These are phyloP conservation scores for Exocentrus adspersus DNA, from an alignment of 2,888 invertebrate genomes.

Conservation along the genomic window DNA sequence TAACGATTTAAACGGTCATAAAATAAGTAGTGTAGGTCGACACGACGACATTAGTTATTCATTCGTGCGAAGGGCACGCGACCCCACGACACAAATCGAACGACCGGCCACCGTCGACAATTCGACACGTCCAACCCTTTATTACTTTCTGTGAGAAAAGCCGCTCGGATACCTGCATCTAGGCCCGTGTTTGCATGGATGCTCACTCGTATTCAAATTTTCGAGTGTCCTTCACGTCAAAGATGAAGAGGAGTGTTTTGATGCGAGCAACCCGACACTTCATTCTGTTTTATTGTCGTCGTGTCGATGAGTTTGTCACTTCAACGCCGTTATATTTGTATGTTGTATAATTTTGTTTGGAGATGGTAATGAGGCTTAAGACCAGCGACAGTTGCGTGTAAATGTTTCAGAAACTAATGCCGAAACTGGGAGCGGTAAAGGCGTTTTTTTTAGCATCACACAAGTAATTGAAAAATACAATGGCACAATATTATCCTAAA, in stretches of 20 bases:
- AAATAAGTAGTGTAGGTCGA: constrained; percentile 2
- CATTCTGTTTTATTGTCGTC: constrained; percentile 10
- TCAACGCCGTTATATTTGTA: constrained; percentile 1
- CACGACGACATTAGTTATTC: constrained; percentile 41
- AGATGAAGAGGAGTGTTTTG: constrained; percentile 31
- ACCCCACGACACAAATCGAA: constrained; percentile 40
- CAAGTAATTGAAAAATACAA: no score
- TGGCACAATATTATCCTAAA: no score
- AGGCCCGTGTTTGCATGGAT: constrained; percentile 46
- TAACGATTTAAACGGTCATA: constrained; percentile 8
- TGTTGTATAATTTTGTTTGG: constrained; percentile 16
- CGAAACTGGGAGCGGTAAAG: no score
- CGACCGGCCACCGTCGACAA: constrained; percentile 42
- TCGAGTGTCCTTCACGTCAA: constrained; percentile 49
- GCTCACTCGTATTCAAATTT: constrained; percentile 48
- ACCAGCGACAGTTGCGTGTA: not conserved
- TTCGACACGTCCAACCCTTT: constrained; percentile 50
- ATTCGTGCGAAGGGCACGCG: constrained; percentile 46
- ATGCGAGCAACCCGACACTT: constrained; percentile 42
- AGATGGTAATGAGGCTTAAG: constrained; percentile 4
- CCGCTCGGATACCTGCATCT: constrained; percentile 31
- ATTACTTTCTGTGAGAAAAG: constrained; percentile 24
- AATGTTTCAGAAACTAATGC: not conserved
- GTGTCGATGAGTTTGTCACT: constrained; percentile 23
- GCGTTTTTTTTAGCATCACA: no score